Conservation (phyloP, 2,888 invertebrate genomes). For the Luperina testacea region DNA sequence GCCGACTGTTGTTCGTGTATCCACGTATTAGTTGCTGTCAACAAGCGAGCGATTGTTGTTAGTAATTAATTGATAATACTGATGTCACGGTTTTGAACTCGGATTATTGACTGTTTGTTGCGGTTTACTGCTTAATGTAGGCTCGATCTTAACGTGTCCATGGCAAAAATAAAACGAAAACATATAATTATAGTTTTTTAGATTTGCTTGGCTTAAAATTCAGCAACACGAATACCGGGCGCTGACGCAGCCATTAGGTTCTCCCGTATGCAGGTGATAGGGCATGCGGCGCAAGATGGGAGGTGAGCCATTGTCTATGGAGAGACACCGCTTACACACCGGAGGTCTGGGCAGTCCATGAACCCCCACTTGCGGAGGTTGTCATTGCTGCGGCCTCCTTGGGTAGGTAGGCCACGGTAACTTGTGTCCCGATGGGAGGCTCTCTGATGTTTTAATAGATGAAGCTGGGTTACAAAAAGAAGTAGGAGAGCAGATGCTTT, state of each 20-base stretch:
- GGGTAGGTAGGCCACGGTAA: background rate
- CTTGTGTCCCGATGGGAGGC: background rate
- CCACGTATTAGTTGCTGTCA: slow-evolving; percentile 31
- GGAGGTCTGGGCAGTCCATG: too few relatives aligned
- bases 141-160: background rate
- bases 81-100: slow-evolving; percentile 4
- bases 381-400: background rate
- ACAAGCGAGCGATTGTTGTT: slow-evolving; percentile 16
- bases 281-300: background rate
- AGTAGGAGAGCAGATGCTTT: background rate
- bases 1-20: slow-evolving; percentile 15
- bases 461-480: background rate
- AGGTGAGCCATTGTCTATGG: background rate
- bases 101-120: background rate
- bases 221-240: too few relatives aligned
- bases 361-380: too few relatives aligned
- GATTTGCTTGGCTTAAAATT: too few relatives aligned
- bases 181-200: background rate
- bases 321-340: too few relatives aligned
- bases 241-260: too few relatives aligned
- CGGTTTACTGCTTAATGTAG: background rate
- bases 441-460: background rate
- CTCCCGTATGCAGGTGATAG: too few relatives aligned
- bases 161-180: background rate
- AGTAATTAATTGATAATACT: slow-evolving; percentile 29